These are phyloP conservation scores for Garra rufa DNA, from an alignment of 2,113 vertebrate species.

Conservation along the genomic window DNA sequence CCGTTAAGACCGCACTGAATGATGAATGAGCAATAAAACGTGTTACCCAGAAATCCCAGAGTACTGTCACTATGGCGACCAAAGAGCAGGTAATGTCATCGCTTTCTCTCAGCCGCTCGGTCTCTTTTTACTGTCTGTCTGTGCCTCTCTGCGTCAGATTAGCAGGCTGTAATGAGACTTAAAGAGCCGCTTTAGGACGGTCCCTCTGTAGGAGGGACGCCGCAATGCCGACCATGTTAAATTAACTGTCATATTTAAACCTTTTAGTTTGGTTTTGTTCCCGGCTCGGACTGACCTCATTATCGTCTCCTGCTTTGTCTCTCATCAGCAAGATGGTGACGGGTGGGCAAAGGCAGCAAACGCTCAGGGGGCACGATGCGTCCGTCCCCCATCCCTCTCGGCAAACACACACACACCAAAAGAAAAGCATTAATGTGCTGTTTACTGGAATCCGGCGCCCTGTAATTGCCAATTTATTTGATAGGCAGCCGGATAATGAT, in stretches of 20 bases:
- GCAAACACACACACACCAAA: constrained; percentile 72
- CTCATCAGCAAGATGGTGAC: constrained; percentile 80
- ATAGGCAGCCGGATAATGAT: constrained; percentile 99
- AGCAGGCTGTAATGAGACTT: constrained; percentile 16
- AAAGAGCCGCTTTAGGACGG: constrained; percentile 14
- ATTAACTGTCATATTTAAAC: constrained; percentile 72
- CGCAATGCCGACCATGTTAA: constrained; percentile 74
- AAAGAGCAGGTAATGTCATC: constrained; percentile 32
- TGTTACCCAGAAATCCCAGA: constrained; percentile 24
- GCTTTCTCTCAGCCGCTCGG: neutral
- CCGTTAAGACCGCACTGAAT: constrained; percentile 26
- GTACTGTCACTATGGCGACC: constrained; percentile 36
- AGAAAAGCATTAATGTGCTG: constrained; percentile 90
- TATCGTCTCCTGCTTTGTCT: constrained; percentile 79
- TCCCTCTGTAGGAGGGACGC: constrained; percentile 67
- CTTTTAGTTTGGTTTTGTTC: constrained; percentile 40
- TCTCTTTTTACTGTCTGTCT: neutral
- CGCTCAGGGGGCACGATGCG: constrained; percentile 71
- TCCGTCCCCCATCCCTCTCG: constrained; percentile 51
- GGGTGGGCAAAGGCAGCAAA: constrained; percentile 80
- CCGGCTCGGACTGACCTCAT: constrained; percentile 76
- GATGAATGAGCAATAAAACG: constrained; percentile 42
- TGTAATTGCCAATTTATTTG: constrained; percentile 99
- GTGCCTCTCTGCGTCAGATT: neutral
- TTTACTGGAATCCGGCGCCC: constrained; percentile 94